Conservation (phyloP, 2,797 vertebrate species). For the Lophura swinhoii region DNA sequence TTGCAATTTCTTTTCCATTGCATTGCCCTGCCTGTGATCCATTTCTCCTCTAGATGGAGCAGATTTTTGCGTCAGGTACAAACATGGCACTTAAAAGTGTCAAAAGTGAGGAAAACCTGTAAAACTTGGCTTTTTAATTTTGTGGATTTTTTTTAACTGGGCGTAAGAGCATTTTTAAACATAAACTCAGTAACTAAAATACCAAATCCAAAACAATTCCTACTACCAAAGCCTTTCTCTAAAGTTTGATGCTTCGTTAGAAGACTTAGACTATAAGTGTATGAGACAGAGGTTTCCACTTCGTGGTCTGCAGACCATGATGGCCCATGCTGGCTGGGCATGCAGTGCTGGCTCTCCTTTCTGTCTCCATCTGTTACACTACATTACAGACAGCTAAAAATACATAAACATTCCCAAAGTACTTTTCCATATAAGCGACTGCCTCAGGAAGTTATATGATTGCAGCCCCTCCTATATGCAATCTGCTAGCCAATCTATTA, state of each 20-base stretch:
- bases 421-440: slow-evolving; percentile 65
- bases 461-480: neutral
- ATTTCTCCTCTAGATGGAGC: neutral
- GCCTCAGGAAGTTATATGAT: slow-evolving; percentile 52
- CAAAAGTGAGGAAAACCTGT: neutral
- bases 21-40: neutral
- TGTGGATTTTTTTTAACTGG: neutral
- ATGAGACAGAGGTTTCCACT: slow-evolving; percentile 46
- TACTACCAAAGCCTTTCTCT: neutral
- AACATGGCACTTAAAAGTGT: neutral
- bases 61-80: neutral
- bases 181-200: neutral
- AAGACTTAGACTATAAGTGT: neutral
- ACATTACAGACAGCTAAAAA: slow-evolving; percentile 63
- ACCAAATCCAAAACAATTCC: neutral
- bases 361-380: slow-evolving; percentile 60
- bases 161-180: neutral
- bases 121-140: neutral
- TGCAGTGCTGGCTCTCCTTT: slow-evolving; percentile 46
- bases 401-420: slow-evolving; percentile 59
- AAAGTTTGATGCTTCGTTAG: neutral
- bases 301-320: neutral
- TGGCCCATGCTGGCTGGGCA: slow-evolving; percentile 54
- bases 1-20: neutral
- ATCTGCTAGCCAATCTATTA: slow-evolving; percentile 23